Evolutionary conservation across 2,113 vertebrate species (phyloP).

Genomic region (Proterorhinus semilunaris): DNA sequence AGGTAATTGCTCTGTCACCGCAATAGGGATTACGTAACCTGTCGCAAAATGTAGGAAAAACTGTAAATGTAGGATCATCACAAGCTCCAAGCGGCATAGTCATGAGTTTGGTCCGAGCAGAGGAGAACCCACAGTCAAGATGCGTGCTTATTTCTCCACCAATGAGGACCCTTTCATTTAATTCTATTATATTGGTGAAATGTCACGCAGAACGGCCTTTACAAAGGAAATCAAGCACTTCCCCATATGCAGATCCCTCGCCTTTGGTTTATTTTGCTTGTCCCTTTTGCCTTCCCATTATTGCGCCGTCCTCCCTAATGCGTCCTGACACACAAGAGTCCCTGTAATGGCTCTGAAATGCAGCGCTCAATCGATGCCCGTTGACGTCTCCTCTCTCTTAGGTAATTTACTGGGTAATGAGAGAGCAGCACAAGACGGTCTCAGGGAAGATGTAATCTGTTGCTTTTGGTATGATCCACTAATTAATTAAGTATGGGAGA

Average conservation of each 20-base stretch:
- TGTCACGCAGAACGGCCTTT: too few relatives aligned
- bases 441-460: slow-evolving; percentile 63
- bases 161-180: too few relatives aligned
- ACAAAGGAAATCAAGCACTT: slow-evolving; percentile 17
- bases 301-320: slow-evolving; percentile 54
- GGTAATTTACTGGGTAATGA: slow-evolving; percentile 74
- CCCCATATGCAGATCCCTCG: slow-evolving; percentile 7
- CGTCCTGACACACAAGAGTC: slow-evolving; percentile 59
- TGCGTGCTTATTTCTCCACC: too few relatives aligned
- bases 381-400: slow-evolving; percentile 66
- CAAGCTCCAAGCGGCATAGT: too few relatives aligned
- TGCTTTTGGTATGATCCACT: slow-evolving; percentile 50
- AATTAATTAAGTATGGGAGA: slow-evolving; percentile 68
- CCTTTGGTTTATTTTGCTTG: slow-evolving; percentile 20
- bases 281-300: slow-evolving; percentile 46
- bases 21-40: too few relatives aligned
- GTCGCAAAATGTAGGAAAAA: too few relatives aligned
- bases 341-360: slow-evolving; percentile 68
- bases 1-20: too few relatives aligned
- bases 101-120: too few relatives aligned
- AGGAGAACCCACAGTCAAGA: too few relatives aligned
- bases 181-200: too few relatives aligned
- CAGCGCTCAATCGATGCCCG: slow-evolving; percentile 68
- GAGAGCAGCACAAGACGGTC: slow-evolving; percentile 55
- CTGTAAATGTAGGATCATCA: too few relatives aligned